Base-by-base conservation (phyloP, 2,797 vertebrate genomes). In the Gadopsis marmoratus region DNA sequence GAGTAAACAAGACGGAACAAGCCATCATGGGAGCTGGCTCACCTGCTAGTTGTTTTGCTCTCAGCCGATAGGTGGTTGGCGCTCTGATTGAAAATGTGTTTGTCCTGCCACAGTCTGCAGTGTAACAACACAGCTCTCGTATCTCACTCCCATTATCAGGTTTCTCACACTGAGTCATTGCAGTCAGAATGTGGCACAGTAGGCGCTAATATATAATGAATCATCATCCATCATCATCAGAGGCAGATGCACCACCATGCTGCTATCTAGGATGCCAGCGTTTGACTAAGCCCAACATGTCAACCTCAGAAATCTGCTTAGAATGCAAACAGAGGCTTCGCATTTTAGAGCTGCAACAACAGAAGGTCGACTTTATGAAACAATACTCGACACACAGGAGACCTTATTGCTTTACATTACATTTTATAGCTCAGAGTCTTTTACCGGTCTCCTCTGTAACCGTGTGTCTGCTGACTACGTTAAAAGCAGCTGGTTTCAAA, bases 401-500 rank as follows among this genome's bases (percentile, higher is more conserved):
- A 35, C 14, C 29, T 55, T 16, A 26, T 6, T 4, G 21, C 67
- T 59, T 71, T 47, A 33, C 4, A 43, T 61, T 21, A 19, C 9
- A 45, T 71, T 78, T 69, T 43, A 77, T 8, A 43, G 29, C 43
- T 37, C 33, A 6, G 29, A 41, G 47, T 29, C 23, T 59, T 72
- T 66, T 41, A 68, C 21, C 4, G 1, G 4, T 2, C 37, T 61
- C 16, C 31, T 71, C 45, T 68, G n/a, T 5, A 17, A 26, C 17
- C 29, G 10, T 7, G 14, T 60, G 76, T 81, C 58, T 62, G 66
- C 63, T 78, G 43, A 84, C 23, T 23, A 29, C 41, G 33, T 26
- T 62, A 61, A 81, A 89, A 82, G 29, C 47, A 62, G 31, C 26
- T 78, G 50, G 53, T 79, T 82, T 81, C 64, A 65, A 73, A 81